These are phyloP conservation scores for Acholoe squamosa DNA, from an alignment of 2,888 invertebrate genomes.

Conservation along the genomic window DNA sequence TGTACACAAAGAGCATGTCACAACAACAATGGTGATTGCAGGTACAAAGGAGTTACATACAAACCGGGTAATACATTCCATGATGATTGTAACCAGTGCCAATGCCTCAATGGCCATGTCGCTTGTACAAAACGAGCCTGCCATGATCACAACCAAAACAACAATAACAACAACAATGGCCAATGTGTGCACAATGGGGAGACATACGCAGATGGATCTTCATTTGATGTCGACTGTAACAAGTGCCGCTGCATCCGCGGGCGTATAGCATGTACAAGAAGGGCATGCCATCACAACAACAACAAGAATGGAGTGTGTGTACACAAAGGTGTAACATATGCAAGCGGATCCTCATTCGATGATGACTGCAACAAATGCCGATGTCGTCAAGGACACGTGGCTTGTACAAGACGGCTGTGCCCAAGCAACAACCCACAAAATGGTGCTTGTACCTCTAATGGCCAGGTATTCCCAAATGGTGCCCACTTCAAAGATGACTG, in stretches of 20 bases:
- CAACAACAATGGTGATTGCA: background rate
- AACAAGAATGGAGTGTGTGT: background rate
- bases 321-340: background rate
- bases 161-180: background rate
- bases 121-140: background rate
- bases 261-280: background rate
- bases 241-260: background rate
- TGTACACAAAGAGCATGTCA: background rate
- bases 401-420: background rate
- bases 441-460: background rate
- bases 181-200: background rate
- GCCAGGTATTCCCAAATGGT: background rate
- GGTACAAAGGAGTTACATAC: too few relatives aligned
- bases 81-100: background rate
- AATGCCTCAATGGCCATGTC: background rate
- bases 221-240: background rate
- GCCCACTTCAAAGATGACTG: background rate
- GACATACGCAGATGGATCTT: background rate
- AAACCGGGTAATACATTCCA: background rate
- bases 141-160: background rate
- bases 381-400: background rate
- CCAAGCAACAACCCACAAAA: background rate
- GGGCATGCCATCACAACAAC: background rate
- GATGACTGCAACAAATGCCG: slow-evolving; percentile 10
- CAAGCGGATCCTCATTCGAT: background rate